Base-by-base conservation (phyloP, 2,888 invertebrate species). In the Xestia sexstrigata region DNA sequence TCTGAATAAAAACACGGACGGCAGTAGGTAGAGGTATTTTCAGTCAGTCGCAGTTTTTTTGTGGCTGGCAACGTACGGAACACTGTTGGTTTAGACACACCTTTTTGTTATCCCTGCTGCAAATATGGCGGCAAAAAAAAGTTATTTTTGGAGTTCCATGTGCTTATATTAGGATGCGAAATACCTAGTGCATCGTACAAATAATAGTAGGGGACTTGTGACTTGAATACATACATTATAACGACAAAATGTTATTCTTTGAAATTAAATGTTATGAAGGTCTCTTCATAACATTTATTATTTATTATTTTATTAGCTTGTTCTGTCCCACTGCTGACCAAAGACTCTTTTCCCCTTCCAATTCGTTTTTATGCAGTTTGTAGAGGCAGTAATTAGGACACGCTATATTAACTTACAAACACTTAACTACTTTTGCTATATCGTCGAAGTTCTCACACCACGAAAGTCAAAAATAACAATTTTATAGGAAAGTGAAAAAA, bases 1-100 rank as follows among this genome's bases (percentile, higher is more conserved):
- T 45, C 67, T 26, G 70, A 71, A 70, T 67, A 63, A 35, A 85
- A 79, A 83, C 60, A 78, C 63, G 26, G 63, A 42, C 65, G 58
- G 67, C 60, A 39, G 75, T 60, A 26, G n/a, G 65, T 42, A 42
- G 17, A 73, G 70, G 65, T 84, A 84, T 87, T 87, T 87, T 80
- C 74, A 83, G 87, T 60, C 39, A 23, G 69, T 39, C 68, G 26
- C 35, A 60, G 75, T 82, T 83, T 85, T 86, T 83, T 86, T 86
- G 73, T 67, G 74, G 70, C 70, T 70, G 73, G 66, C 72, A 72
- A 49, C 77, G 79, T 63, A 70, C 78, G 74, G 74, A 77, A 80
- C 83, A 45, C 71, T 81, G 78, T 84, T 84, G 79, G 80, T 82
- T 86, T 78, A 78, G 81, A 83, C 88, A 87, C 84, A 82, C 81